Evolutionary conservation across 2,888 invertebrate genomes (phyloP).

Genomic region (Hirtodrosophila cameraria): DNA sequence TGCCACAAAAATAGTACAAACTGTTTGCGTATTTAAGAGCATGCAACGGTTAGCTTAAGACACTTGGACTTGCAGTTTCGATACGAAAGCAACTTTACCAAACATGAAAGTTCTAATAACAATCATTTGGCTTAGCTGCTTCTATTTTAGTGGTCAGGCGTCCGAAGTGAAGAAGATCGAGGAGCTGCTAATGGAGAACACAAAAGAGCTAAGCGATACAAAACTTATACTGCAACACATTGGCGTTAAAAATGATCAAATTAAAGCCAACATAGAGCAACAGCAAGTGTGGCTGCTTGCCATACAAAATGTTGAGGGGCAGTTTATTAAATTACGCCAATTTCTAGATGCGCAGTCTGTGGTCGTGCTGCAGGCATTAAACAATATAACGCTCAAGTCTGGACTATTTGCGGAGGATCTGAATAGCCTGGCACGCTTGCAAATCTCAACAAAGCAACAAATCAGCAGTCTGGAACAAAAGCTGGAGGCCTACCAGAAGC

Average conservation of each 20-base stretch:
- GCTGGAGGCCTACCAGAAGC: conserved; percentile 54
- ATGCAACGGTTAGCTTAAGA: background rate
- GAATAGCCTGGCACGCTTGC: conserved; percentile 24
- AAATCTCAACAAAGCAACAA: conserved; percentile 49
- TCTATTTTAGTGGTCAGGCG: background rate
- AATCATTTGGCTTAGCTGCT: conserved; percentile 28
- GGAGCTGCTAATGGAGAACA: conserved; percentile 27
- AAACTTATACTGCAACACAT: conserved; percentile 35
- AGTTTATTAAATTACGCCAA: conserved; percentile 25
- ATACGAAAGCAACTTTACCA: conserved; percentile 13
- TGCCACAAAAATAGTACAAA: conserved; percentile 18
- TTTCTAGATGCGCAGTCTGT: conserved; percentile 23
- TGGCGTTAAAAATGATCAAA: conserved; percentile 30
- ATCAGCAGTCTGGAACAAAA: conserved; percentile 41
- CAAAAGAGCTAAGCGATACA: conserved; percentile 40
- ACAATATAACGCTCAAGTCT: conserved; percentile 36
- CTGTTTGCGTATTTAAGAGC: conserved; percentile 50
- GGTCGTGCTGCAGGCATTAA: conserved; percentile 29
- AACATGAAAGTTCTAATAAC: conserved; percentile 40
- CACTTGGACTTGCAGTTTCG: conserved; percentile 30
- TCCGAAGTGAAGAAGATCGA: conserved; percentile 10
- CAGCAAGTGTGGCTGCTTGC: conserved; percentile 37
- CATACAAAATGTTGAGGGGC: conserved; percentile 24
- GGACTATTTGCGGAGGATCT: conserved; percentile 29
- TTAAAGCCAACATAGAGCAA: conserved; percentile 34